Conservation (phyloP, 2,113 vertebrate species). For the Raphicerus campestris region DNA sequence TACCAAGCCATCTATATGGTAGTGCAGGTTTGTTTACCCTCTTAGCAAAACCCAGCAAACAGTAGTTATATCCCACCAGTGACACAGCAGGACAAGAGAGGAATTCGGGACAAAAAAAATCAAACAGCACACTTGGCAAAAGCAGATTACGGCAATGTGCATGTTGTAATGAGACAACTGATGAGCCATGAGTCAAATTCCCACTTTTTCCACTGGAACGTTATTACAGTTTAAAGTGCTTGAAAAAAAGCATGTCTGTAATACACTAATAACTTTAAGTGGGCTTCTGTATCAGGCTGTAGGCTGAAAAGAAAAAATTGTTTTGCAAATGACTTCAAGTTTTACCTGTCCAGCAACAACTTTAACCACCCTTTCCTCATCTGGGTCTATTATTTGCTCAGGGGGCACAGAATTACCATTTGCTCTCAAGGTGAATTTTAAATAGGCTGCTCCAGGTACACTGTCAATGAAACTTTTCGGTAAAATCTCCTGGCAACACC, state of each 20-base stretch:
- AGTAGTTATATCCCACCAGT: neutral
- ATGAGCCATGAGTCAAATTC: conserved; percentile 34
- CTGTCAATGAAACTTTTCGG: neutral
- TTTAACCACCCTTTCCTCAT: neutral
- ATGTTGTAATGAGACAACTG: conserved; percentile 34
- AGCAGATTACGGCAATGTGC: neutral
- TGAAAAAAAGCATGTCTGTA: conserved; percentile 1
- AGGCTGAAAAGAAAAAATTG: conserved; percentile 37
- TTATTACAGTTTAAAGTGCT: conserved; percentile 21
- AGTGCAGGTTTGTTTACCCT: conserved; percentile 43
- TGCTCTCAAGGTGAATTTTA: neutral
- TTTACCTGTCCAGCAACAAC: conserved; percentile 19
- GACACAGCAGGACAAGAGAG: conserved; percentile 15
- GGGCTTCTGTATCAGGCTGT: neutral
- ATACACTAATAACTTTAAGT: conserved; percentile 37
- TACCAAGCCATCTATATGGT: neutral
- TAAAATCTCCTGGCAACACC: neutral
- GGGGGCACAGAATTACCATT: neutral
- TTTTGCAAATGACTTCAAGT: conserved; percentile 27
- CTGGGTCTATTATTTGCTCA: neutral
- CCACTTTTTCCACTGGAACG: conserved; percentile 24
- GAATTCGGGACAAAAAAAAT: conserved; percentile 32
- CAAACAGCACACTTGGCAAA: conserved; percentile 21
- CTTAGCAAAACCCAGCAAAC: conserved; percentile 31
- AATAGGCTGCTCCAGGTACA: neutral